phyloP scores from a whole-genome alignment of 2,888 invertebrate species.

The Lomographa bimaculata region DNA sequence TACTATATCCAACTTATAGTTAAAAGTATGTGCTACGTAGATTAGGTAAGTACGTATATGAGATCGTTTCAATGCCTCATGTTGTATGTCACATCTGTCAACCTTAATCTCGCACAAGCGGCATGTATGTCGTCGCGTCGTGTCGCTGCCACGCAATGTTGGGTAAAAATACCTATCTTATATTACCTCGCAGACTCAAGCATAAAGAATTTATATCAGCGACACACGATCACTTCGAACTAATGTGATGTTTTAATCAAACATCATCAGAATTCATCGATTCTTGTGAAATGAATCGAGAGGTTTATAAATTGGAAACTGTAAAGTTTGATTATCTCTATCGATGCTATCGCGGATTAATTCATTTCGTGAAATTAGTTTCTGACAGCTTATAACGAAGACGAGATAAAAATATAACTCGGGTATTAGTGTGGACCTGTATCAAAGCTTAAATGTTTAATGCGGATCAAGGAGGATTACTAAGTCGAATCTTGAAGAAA shows the following conservation, averaged over 20 bases:
- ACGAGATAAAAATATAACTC: neutral
- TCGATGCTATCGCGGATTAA: slow-evolving; percentile 10
- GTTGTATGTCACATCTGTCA: slow-evolving; percentile 2
- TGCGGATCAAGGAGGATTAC: no score
- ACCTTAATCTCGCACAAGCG: slow-evolving; percentile 2
- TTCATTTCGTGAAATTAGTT: slow-evolving; percentile 14
- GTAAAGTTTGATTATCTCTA: slow-evolving; percentile 6
- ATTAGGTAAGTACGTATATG: no score
- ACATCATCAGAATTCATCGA: neutral
- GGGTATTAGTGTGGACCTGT: neutral
- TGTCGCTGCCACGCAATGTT: slow-evolving; percentile 1
- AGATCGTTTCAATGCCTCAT: slow-evolving; percentile 1
- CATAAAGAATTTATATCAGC: neutral
- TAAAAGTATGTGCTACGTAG: no score
- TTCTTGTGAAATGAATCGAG: neutral
- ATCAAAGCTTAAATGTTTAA: no score
- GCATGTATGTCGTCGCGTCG: no score
- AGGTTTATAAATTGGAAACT: slow-evolving; percentile 4
- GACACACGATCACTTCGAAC: slow-evolving; percentile 5
- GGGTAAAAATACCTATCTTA: slow-evolving; percentile 3
- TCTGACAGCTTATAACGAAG: slow-evolving; percentile 7
- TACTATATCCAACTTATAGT: no score
- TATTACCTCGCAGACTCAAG: slow-evolving; percentile 5
- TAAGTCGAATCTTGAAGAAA: neutral
- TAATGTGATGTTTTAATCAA: slow-evolving; percentile 9